Evolutionary conservation across 2,797 vertebrate genomes (phyloP), one percentile per base, ranked within the genome.

Genomic region (Dermochelys coriacea): DNA sequence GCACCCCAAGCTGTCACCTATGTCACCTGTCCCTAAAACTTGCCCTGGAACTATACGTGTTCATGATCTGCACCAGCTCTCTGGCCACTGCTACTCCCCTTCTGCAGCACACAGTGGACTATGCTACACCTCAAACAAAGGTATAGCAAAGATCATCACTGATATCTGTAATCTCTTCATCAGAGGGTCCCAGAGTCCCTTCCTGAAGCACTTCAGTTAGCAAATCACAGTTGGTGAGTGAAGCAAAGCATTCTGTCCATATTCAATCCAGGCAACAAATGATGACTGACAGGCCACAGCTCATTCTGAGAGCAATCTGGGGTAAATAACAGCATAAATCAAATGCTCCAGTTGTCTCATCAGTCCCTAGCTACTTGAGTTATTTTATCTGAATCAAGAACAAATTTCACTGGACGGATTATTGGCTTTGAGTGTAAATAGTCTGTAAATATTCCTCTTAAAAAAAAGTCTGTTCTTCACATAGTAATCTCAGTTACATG

Each of bases 191-290:
- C 23, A 59, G 57, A 59, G 29, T 10, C 5, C 34, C 25, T 19
- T 41, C 21, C 37, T 37, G n/a, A 19, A 12, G 49, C 50, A 45
- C 52, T 80, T 82, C n/a, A 74, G 47, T 55, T 50, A 59, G 4
- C 34, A 75, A 57, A 8, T 86, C 93, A 96, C 95, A 91, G 91
- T 93, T 82, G 50, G 59, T 25, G 57, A 93, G 86, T 29, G 23
- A 68, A 94, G 92, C 91, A 96, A 91, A 91, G 81, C 89, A 95
- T 95, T 94, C 94, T 91, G 93, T 61, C 29, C 51, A 90, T 96
- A 97, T 95, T 96, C 96, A 95, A 64, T 95, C 89, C 81, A 87
- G 87, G 84, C 89, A 88, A 87, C 11, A 80, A 93, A 85, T 47
- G 45, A 47, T 68, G 89, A 84, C 96, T 95, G 94, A 41, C 41